Evolutionary conservation across 2,888 invertebrate species (phyloP), one percentile per base, ranked within the genome.

Genomic region (Panzeria rudis): DNA sequence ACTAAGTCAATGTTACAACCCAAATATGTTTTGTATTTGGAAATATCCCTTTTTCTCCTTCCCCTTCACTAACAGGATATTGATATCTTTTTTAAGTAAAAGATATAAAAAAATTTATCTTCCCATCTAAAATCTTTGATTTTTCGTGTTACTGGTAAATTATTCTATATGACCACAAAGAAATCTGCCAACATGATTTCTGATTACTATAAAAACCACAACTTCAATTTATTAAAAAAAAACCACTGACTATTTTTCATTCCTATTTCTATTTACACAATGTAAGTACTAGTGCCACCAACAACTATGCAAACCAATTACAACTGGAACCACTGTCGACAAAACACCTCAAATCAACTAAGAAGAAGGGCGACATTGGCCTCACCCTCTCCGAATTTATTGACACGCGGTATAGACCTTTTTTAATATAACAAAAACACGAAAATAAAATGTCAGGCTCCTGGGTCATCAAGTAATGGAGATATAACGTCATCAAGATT

Each of bases 221-320:
- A 56, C 17, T 56, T n/a, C n/a, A n/a, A n/a, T n/a, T 56, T n/a
- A 64, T 71, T 9, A 69, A n/a, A 71, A 59, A 41, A 69, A 13
- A 38, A 52, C 29, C 29, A 66, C n/a, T 35, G n/a, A 69, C 38
- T 78, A n/a, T 25, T 20, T 47, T 66, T 61, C 72, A 72, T 69
- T 41, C 61, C 62, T 20, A 81, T 69, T 75, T 29, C 64, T 38
- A 71, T 59, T 85, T 82, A 71, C 59, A 50, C 73, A 85, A 75
- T 72, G 52, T 56, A 25, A 54, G 47, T 54, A 6, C 7, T 4
- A 8, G 20, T 13, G 15, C 11, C 32, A 23, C 13, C 50, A 38
- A 59, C 73, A 29, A 15, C 3, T 32, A 9, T 25, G 11, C 17
- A 41, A 20, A 11, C 8, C n/a, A 29, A 29, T 6, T 47, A 8